A percentile compares a stretch with the other conserved stretches of the same genome.
Conservation (phyloP, 2,797 vertebrate genomes). For the Pseudopleuronectes americanus region DNA sequence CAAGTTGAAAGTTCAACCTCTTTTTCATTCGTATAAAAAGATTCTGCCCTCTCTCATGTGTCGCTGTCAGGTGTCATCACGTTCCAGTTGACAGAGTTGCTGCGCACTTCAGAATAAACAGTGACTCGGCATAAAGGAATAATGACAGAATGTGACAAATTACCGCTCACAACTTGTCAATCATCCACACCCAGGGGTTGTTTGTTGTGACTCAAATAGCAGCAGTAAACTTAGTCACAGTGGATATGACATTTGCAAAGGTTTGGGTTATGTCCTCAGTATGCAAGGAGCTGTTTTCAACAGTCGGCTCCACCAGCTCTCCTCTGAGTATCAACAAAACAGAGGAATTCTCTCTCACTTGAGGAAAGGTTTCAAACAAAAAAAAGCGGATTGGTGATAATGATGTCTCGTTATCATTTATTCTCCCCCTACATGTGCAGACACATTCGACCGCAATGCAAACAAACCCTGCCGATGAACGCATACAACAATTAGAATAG, state of each 20-base stretch:
- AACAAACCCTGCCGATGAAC: constrained; percentile 57
- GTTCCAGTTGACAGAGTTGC: constrained; percentile 48
- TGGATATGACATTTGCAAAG: constrained; percentile 69
- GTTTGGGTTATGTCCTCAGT: constrained; percentile 52
- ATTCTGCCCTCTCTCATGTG: constrained; percentile 43
- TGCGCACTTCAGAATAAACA: constrained; percentile 47
- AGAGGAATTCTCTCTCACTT: constrained; percentile 1
- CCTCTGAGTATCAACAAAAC: constrained; percentile 20
- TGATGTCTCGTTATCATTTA: constrained; percentile 48
- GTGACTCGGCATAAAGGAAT: constrained; percentile 62
- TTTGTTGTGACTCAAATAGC: constrained; percentile 77
- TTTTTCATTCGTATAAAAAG: constrained; percentile 29
- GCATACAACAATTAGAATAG: constrained; percentile 42
- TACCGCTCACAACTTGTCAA: constrained; percentile 70
- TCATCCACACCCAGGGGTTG: constrained; percentile 68
- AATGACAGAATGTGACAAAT: constrained; percentile 74
- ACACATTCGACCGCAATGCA: constrained; percentile 32
- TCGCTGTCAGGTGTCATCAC: constrained; percentile 62
- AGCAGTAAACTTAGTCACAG: constrained; percentile 60
- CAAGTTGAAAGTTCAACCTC: constrained; percentile 53
- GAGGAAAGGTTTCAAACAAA: constrained; percentile 36
- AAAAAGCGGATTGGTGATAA: constrained; percentile 48
- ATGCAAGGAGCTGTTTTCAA: constrained; percentile 35
- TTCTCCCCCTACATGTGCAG: constrained; percentile 22
- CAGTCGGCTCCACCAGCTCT: constrained; percentile 25